Conservation (phyloP, 2,113 vertebrate species). For the Pygoscelis antarcticus region DNA sequence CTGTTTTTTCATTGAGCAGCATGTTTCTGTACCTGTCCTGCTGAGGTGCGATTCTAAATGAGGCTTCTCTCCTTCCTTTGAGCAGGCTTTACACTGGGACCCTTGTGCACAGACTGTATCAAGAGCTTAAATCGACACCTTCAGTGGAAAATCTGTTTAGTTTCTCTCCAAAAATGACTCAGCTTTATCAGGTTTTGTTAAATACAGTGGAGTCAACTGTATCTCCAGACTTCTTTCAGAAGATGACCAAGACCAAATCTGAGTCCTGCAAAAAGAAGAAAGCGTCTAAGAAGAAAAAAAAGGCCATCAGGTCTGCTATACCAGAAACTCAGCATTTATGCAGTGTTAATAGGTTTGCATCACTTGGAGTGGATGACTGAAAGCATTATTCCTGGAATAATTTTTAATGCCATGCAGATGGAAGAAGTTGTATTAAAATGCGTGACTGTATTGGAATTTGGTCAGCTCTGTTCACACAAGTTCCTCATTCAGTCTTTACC, state of each 20-base stretch:
- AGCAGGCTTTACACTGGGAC: slow-evolving; percentile 88
- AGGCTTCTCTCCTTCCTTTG: not conserved
- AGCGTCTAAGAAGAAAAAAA: not conserved
- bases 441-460: not conserved
- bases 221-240: slow-evolving; percentile 59
- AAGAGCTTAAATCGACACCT: slow-evolving; percentile 67
- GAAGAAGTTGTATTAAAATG: not conserved
- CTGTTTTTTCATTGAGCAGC: not conserved
- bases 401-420: not conserved
- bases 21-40: not conserved
- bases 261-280: slow-evolving; percentile 43
- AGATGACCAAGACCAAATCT: not conserved
- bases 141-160: slow-evolving; percentile 75
- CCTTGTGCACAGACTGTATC: slow-evolving; percentile 81
- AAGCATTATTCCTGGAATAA: not conserved
- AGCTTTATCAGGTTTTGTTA: slow-evolving; percentile 75
- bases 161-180: slow-evolving; percentile 65
- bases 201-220: slow-evolving; percentile 20
- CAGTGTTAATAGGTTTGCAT: slow-evolving; percentile 60
- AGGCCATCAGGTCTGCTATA: not conserved
- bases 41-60: not conserved
- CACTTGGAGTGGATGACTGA: slow-evolving; percentile 54
- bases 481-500: not conserved
- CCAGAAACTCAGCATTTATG: not conserved
- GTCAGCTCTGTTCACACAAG: not conserved